Base-by-base conservation (phyloP, 2,797 vertebrate species). In the Aulostomus chinensis region DNA sequence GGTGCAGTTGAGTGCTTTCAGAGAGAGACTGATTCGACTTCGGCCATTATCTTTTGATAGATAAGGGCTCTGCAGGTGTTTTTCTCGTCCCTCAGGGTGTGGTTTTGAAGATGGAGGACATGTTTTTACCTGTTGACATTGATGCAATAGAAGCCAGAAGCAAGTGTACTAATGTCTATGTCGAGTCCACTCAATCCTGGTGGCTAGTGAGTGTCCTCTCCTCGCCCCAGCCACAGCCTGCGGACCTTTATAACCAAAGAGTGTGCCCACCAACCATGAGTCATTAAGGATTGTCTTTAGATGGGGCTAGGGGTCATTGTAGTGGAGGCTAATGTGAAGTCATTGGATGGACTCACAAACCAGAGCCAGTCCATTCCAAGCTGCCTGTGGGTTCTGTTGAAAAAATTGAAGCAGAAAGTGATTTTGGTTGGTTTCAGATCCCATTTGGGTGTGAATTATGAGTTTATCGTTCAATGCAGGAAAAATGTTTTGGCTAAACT, bases 31-130 rank as follows among this genome's bases (percentile, higher is more conserved):
- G 82, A 84, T 88, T 86, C 81, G 73, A 87, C 87, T 88, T 82
- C 76, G 85, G 89, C 85, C 89, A 91, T 92, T 92, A 91, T 88
- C 78, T 82, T 80, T 80, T 92, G 89, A 92, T 92, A 86, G 88
- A 92, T 92, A 88, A 81, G 69, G 70, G 81, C 68, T 81, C 78
- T 80, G 78, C 79, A 84, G 87, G 88, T 88, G 88, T 81, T 82
- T 78, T 68, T 61, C 68, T 58, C 65, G 24, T 61, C 76, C 86
- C 81, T 69, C 63, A 45, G 80, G 86, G 81, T 78, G 73, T 80
- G 81, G 77, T 85, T 86, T 82, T 76, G 66, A 87, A 91, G 91
- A 91, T 86, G 72, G 88, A 92, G 86, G 85, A 93, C 77, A 86
- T 88, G 88, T 92, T 91, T 88, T 92, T 92, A 87, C 72, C 81